phyloP scores from a whole-genome alignment of 2,888 invertebrate species.

The Nomada ruficornis region DNA sequence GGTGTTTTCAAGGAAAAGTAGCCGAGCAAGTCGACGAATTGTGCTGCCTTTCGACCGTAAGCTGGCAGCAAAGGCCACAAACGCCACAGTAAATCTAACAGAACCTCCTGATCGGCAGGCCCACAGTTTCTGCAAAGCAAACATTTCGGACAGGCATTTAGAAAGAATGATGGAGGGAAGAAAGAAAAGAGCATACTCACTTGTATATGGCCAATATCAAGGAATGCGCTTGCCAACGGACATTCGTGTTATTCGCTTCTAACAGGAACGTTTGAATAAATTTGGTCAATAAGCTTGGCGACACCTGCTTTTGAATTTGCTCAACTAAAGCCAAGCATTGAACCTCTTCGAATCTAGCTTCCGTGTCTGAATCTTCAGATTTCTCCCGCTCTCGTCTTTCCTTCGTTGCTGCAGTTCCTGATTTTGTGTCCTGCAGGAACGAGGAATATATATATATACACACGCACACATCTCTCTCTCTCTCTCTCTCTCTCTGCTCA shows the following conservation, averaged over 20 bases:
- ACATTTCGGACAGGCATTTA: not conserved
- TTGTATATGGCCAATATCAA: conserved; percentile 93
- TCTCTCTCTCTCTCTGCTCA: too few species aligned
- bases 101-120: conserved; percentile 90
- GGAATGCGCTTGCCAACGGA: conserved; percentile 98
- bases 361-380: conserved; percentile 88
- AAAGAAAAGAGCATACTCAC: conserved; percentile 80
- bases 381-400: conserved; percentile 88
- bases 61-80: conserved; percentile 96
- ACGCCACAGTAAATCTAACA: conserved; percentile 94
- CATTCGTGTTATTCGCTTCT: conserved; percentile 96
- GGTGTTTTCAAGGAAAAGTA: conserved; percentile 96
- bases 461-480: too few species aligned
- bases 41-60: conserved; percentile 97
- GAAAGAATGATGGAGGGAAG: not conserved
- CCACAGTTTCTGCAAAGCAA: conserved; percentile 89
- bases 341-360: conserved; percentile 88
- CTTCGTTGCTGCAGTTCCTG: conserved; percentile 78
- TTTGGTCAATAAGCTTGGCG: conserved; percentile 85
- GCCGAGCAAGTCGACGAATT: conserved; percentile 98
- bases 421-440: conserved; percentile 72
- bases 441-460: too few species aligned
- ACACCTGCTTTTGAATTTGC: conserved; percentile 88
- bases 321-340: conserved; percentile 89
- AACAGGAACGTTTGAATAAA: conserved; percentile 96